Percentiles rank a stretch among this genome's conserved stretches.
These are phyloP conservation scores for Macropus fuliginosus DNA, from an alignment of 2,797 vertebrate species.

Conservation along the genomic window DNA sequence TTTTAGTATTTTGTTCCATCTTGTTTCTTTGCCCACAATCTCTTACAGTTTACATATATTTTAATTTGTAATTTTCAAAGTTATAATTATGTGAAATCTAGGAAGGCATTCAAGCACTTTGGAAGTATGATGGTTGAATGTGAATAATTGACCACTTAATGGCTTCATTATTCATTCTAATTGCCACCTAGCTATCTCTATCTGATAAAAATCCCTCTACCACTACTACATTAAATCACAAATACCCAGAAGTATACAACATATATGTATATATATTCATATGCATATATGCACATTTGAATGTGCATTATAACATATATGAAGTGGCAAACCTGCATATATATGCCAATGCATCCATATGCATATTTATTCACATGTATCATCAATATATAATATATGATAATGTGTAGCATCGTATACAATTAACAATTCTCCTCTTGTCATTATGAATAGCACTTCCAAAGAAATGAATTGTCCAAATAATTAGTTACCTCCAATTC, in stretches of 20 bases:
- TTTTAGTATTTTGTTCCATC: background rate
- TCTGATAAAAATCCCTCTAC: background rate
- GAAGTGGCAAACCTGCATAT: accelerated
- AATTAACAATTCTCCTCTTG: slow-evolving; percentile 25
- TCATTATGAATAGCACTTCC: slow-evolving; percentile 30
- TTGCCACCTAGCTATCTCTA: background rate
- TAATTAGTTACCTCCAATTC: slow-evolving; percentile 56
- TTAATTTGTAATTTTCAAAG: background rate
- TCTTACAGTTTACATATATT: background rate
- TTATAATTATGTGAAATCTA: background rate
- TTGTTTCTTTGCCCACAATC: background rate
- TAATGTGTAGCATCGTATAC: slow-evolving; percentile 4
- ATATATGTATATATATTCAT: background rate
- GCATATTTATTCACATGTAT: background rate
- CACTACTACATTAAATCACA: background rate
- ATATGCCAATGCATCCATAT: background rate
- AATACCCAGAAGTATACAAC: background rate
- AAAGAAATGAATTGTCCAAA: slow-evolving; percentile 53
- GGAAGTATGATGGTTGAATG: background rate
- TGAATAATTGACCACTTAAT: background rate
- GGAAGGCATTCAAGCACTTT: background rate
- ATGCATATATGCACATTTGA: background rate
- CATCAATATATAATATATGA: background rate
- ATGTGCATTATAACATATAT: too few relatives aligned
- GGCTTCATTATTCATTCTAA: background rate